Evolutionary conservation across 2,113 vertebrate genomes (phyloP).

Genomic region (Tympanuchus pallidicinctus): DNA sequence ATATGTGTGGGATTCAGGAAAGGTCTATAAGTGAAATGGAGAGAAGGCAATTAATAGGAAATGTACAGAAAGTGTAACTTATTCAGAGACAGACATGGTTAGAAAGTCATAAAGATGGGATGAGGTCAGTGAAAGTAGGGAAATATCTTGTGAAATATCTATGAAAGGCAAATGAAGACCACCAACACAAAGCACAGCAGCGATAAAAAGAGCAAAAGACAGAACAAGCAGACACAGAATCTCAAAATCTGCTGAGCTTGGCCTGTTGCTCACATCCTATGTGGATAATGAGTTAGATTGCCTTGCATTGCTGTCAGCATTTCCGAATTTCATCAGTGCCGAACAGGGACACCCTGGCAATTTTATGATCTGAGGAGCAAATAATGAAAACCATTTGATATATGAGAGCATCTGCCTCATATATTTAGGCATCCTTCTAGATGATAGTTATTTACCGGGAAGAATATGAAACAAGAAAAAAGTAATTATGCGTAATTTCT

Average conservation of each 20-base stretch:
- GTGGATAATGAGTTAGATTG: neutral
- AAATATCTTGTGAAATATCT: neutral
- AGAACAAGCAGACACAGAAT: neutral
- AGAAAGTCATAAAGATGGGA: neutral
- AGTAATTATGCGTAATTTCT: neutral
- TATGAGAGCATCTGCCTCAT: neutral
- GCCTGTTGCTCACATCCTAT: neutral
- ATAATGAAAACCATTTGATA: neutral
- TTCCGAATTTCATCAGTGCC: neutral
- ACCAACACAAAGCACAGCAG: neutral
- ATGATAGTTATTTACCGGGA: neutral
- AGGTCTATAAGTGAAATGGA: neutral
- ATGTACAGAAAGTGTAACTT: neutral
- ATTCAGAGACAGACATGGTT: neutral
- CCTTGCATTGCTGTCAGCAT: neutral
- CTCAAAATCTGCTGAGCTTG: neutral
- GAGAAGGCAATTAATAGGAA: neutral
- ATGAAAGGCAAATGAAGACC: neutral
- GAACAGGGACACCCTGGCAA: neutral
- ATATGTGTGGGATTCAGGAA: neutral
- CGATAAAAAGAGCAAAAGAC: neutral
- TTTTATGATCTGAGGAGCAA: slow-evolving; percentile 7
- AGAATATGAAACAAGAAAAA: neutral
- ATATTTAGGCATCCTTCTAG: neutral
- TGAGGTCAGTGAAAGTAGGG: neutral